Base-by-base conservation (phyloP, 2,797 vertebrate genomes). In the Schizothorax lantsangensis region DNA sequence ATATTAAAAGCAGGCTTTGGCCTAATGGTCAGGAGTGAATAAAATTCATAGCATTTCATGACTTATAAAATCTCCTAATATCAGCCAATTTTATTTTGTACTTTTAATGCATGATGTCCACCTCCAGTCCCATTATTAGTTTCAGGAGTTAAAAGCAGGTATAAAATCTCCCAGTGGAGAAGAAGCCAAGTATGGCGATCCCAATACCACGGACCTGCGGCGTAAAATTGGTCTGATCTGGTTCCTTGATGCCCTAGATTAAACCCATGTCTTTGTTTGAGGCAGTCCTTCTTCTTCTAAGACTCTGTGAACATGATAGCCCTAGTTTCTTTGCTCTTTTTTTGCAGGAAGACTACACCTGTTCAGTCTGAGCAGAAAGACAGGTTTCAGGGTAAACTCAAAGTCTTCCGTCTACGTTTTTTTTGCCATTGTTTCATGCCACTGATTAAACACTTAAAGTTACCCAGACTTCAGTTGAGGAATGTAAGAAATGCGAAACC, bases 321-420 rank as follows among this genome's bases (percentile, higher is more conserved):
- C 85, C 89, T 84, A 40, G 84, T 57, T 71, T 66, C 69, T 87
- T 88, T 91, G 91, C 88, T 92, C 49, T 57, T 57, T 57, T 89
- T 90, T 90, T 89, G 81, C 78, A 36, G 77, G 87, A 72, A 6
- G 15, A 85, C 62, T 38, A 9, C 33, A 73, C 88, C 88, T 71
- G 79, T 91, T 88, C 40, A 66, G 88, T 88, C 79, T 52, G 62
- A 84, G 88, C 68, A 83, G 91, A 92, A 93, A 91, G 90, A 94
- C 92, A 88, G 90, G 91, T 93, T 92, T 81, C 59, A 78, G 21
- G 59, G 87, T 80, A 33, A 88, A 91, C 75, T 75, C 84, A 84
- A 88, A 85, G 78, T 36, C 30, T 68, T 66, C 30, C 15, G 33
- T 36, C 64, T 19, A 68, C 87, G 79, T 81, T 91, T 36, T 11